phyloP scores from a whole-genome alignment of 2,888 invertebrate genomes.

The Cryptus armator region DNA sequence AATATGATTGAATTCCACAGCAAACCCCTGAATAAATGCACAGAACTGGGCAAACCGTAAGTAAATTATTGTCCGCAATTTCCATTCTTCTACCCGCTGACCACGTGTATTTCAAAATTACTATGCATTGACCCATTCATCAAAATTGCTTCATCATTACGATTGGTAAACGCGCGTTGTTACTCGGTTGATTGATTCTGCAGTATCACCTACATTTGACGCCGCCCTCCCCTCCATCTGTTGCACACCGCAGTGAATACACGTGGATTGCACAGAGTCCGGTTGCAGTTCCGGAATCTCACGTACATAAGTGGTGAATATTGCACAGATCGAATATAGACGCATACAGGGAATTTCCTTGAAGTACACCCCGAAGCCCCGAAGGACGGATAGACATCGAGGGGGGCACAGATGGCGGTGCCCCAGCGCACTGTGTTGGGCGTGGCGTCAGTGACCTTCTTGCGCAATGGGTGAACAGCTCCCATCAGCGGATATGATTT shows the following conservation, averaged over 20 bases:
- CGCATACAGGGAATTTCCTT: slow-evolving; percentile 30
- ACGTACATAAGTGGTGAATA: slow-evolving; percentile 9
- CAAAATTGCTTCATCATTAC: slow-evolving; percentile 22
- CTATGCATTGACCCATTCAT: not conserved
- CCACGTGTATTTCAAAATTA: slow-evolving; percentile 1
- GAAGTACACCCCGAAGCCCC: slow-evolving; percentile 43
- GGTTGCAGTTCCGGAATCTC: slow-evolving; percentile 64
- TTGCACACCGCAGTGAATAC: not conserved
- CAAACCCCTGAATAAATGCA: not conserved
- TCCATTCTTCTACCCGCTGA: not conserved
- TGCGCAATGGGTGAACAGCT: slow-evolving; percentile 81
- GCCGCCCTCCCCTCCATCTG: not conserved
- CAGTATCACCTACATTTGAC: slow-evolving; percentile 26
- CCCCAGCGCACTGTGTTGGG: slow-evolving; percentile 74
- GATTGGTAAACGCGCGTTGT: slow-evolving; percentile 14
- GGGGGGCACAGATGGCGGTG: slow-evolving; percentile 43
- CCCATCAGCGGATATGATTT: slow-evolving; percentile 83
- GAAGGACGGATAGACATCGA: slow-evolving; percentile 54
- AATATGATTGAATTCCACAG: slow-evolving; percentile 1
- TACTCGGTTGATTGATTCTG: slow-evolving; percentile 7
- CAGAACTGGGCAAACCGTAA: not conserved
- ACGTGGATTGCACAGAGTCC: slow-evolving; percentile 45
- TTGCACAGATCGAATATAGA: slow-evolving; percentile 7
- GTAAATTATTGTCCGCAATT: not conserved
- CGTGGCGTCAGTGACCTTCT: slow-evolving; percentile 83